Conservation (phyloP, 2,888 invertebrate species). For the Dermolepida albohirtum region DNA sequence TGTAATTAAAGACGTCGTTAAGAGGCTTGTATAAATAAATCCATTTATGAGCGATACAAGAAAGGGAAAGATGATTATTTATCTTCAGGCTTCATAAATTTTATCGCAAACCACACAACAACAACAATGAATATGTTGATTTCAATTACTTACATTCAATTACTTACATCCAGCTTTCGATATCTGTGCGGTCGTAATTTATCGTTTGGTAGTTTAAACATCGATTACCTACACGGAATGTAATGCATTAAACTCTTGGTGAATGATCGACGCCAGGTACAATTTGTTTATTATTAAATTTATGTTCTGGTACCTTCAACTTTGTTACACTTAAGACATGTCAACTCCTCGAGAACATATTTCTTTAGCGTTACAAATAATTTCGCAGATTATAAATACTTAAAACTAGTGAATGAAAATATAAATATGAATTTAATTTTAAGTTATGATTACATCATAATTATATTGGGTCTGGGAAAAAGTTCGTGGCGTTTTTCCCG, state of each 20-base stretch:
- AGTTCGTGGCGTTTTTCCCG: no score
- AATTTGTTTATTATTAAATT: constrained; percentile 13
- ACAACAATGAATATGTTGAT: constrained; percentile 40
- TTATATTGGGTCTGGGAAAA: no score
- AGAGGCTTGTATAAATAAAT: constrained; percentile 14
- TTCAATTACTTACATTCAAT: constrained; percentile 36
- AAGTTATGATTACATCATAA: no score
- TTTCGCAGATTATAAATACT: no score
- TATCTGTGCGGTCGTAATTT: constrained; percentile 33
- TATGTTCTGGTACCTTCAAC: constrained; percentile 7
- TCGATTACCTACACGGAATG: constrained; percentile 32
- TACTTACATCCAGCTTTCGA: constrained; percentile 28
- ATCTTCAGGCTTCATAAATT: constrained; percentile 33
- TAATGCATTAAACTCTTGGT: constrained; percentile 31
- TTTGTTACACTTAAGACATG: constrained; percentile 8
- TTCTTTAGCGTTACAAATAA: no score
- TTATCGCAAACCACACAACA: constrained; percentile 9
- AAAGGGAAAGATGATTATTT: constrained; percentile 6
- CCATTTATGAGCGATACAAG: constrained; percentile 12
- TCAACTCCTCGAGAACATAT: no score
- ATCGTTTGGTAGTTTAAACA: constrained; percentile 27
- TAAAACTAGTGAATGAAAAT: no score
- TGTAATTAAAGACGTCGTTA: constrained; percentile 16
- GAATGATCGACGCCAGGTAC: constrained; percentile 30
- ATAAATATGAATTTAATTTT: no score